Percentiles rank a stretch among this genome's conserved stretches.
Conservation (phyloP, 2,113 vertebrate species). For the Phaetusa simplex region DNA sequence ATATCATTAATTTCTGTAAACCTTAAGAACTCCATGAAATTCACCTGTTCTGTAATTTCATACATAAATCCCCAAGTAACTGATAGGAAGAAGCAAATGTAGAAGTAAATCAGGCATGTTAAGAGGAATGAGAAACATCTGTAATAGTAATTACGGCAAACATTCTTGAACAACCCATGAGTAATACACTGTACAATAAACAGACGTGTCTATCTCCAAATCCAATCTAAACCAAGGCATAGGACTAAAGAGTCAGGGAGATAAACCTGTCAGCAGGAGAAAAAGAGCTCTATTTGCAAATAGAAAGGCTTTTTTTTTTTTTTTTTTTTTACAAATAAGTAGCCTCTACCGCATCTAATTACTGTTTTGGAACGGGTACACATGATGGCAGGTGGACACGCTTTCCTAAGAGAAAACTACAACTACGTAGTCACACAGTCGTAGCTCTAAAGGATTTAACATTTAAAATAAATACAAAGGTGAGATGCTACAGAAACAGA, state of each 20-base stretch:
- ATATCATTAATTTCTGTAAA: not conserved
- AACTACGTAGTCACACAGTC: accelerated
- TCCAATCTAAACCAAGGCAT: not conserved
- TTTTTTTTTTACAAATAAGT: not conserved
- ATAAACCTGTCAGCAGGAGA: not conserved
- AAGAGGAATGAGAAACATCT: not conserved
- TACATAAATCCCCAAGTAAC: accelerated
- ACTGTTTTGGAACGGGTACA: not conserved
- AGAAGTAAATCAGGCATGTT: not conserved
- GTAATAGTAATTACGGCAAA: not conserved
- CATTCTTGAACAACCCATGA: not conserved
- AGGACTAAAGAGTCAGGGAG: not conserved
- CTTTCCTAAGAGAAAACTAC: not conserved
- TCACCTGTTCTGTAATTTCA: not conserved
- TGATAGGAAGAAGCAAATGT: accelerated
- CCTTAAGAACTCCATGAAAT: not conserved
- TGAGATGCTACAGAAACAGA: not conserved
- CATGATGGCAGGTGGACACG: not conserved
- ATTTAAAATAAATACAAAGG: not conserved
- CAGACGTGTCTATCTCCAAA: not conserved
- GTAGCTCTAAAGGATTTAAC: not conserved
- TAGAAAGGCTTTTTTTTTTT: not conserved
- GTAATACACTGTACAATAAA: not conserved
- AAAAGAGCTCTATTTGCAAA: not conserved
- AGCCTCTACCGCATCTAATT: not conserved